Percentiles rank a stretch among this genome's conserved stretches.
Evolutionary conservation across 2,888 invertebrate genomes (phyloP).

Genomic region (Sipha maydis): DNA sequence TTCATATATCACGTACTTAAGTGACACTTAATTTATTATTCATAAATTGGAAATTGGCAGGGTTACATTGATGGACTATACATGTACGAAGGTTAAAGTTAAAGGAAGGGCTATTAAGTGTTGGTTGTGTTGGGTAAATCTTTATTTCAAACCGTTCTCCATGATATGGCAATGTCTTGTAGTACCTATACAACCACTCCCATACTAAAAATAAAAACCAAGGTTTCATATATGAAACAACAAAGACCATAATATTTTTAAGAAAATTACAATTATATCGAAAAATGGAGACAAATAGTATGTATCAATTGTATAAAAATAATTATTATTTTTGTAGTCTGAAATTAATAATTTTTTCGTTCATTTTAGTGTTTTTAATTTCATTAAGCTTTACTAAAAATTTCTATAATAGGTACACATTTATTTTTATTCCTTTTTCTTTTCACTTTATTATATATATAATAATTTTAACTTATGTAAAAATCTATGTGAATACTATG

Average conservation of each 20-base stretch:
- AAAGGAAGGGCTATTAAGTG: neutral
- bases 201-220: constrained; percentile 4
- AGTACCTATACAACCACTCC: neutral
- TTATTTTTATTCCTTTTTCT: too few species aligned
- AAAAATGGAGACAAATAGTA: too few species aligned
- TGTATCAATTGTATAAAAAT: too few species aligned
- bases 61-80: neutral
- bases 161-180: neutral
- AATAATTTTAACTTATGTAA: too few species aligned
- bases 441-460: too few species aligned
- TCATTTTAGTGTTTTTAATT: neutral
- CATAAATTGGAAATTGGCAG: neutral
- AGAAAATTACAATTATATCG: neutral
- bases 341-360: too few species aligned
- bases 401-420: too few species aligned
- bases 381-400: neutral
- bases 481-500: too few species aligned
- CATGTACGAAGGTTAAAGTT: constrained; percentile 1
- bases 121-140: neutral
- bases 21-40: too few species aligned
- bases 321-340: too few species aligned
- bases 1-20: too few species aligned
- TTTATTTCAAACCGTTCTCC: neutral
- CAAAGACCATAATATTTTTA: neutral
- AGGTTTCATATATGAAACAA: neutral